Evolutionary conservation across 2,797 vertebrate species (phyloP).

Genomic region (Vireo griseus): DNA sequence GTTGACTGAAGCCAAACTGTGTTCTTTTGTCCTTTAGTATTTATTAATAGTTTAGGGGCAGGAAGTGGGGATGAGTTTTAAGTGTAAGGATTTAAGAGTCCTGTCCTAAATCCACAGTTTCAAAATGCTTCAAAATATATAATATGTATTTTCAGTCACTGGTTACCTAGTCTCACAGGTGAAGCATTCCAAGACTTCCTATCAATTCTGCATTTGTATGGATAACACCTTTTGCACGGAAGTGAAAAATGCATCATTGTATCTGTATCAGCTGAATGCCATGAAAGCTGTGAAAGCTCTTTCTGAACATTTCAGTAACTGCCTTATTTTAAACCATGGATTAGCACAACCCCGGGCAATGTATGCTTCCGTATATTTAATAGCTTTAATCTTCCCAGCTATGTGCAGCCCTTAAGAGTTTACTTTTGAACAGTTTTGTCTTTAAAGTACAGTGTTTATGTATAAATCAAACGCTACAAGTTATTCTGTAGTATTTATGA

Average conservation of each 20-base stretch:
- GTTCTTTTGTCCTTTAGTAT: conserved; percentile 27
- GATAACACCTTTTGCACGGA: background rate
- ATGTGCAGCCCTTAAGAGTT: background rate
- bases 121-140: background rate
- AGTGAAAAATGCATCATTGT: background rate
- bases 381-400: background rate
- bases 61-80: background rate
- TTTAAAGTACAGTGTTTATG: background rate
- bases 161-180: background rate
- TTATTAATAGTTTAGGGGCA: background rate
- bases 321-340: background rate
- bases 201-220: background rate
- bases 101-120: background rate
- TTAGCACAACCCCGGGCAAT: background rate
- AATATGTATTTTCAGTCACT: accelerated
- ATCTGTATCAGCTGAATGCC: background rate
- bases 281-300: background rate
- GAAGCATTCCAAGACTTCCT: background rate
- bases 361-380: background rate
- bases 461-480: background rate
- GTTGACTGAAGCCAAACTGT: conserved; percentile 26
- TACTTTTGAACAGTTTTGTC: background rate
- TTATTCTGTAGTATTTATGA: background rate
- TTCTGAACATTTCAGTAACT: background rate
- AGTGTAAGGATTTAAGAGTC: background rate